Evolutionary conservation across 2,888 invertebrate species (phyloP).

Genomic region (Augiades crinisus): DNA sequence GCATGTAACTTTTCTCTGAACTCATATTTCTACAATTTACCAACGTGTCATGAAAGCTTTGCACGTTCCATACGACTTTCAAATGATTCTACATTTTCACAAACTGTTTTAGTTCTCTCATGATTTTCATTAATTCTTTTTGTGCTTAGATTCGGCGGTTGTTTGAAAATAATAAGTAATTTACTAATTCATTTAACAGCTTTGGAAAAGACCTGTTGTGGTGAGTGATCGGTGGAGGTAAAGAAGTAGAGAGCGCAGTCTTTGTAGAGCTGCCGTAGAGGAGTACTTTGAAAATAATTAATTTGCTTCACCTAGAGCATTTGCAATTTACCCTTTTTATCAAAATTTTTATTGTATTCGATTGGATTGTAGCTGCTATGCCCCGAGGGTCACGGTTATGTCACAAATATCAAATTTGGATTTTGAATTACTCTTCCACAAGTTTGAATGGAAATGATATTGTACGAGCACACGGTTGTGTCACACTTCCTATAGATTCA

Average conservation of each 20-base stretch:
- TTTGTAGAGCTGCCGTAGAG: conserved; percentile 62
- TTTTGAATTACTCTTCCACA: not conserved
- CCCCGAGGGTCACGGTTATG: conserved; percentile 14
- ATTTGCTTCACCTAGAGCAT: conserved; percentile 61
- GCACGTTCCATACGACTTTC: conserved; percentile 41
- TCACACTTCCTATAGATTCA: not conserved
- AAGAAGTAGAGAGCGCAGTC: conserved; percentile 56
- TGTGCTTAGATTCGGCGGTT: conserved; percentile 28
- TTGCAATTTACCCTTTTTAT: conserved; percentile 47
- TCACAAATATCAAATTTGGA: conserved; percentile 4
- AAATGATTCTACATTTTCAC: conserved; percentile 14
- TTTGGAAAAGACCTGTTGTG: conserved; percentile 80
- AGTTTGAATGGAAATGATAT: not conserved
- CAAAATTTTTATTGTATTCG: conserved; percentile 40
- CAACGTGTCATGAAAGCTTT: conserved; percentile 44
- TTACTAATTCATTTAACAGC: conserved; percentile 71
- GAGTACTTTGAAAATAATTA: conserved; percentile 49
- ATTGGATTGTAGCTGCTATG: conserved; percentile 28
- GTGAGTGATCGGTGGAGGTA: conserved; percentile 75
- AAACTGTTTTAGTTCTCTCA: conserved; percentile 20
- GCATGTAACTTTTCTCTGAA: conserved; percentile 50
- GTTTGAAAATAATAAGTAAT: conserved; percentile 41
- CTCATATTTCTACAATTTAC: conserved; percentile 32
- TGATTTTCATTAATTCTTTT: conserved; percentile 8
- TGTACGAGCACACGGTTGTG: conserved; percentile 10